phyloP scores from a whole-genome alignment of 2,888 invertebrate genomes.

The Thysanoteuthis rhombus region DNA sequence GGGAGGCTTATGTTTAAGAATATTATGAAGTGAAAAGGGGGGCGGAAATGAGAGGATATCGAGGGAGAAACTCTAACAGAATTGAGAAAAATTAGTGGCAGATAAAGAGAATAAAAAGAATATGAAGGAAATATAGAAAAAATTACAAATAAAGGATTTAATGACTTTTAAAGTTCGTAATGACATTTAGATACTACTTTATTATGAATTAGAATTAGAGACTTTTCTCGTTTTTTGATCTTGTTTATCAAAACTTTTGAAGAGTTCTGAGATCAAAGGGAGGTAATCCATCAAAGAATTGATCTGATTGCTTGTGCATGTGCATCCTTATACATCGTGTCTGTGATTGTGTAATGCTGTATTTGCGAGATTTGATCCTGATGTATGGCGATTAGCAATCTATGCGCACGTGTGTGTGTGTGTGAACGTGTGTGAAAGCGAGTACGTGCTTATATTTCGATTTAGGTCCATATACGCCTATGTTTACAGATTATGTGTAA shows the following conservation, averaged over 20 bases:
- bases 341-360: not conserved
- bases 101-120: not conserved
- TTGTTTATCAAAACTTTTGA: not conserved
- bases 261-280: not conserved
- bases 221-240: not conserved
- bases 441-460: too few relatives aligned
- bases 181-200: not conserved
- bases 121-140: not conserved
- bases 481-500: too few relatives aligned
- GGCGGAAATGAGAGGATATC: not conserved
- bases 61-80: not conserved
- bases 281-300: not conserved
- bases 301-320: not conserved
- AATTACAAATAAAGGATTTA: not conserved
- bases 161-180: not conserved
- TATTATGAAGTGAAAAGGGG: not conserved
- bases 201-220: not conserved
- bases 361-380: not conserved
- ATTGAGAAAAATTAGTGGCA: not conserved
- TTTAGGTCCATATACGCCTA: too few relatives aligned
- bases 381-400: too few relatives aligned
- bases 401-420: not conserved
- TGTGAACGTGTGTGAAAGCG: not conserved
- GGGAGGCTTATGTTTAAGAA: not conserved
- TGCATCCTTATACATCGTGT: not conserved